Base-by-base conservation (phyloP, 2,888 invertebrate species). In the Mythimna impura region DNA sequence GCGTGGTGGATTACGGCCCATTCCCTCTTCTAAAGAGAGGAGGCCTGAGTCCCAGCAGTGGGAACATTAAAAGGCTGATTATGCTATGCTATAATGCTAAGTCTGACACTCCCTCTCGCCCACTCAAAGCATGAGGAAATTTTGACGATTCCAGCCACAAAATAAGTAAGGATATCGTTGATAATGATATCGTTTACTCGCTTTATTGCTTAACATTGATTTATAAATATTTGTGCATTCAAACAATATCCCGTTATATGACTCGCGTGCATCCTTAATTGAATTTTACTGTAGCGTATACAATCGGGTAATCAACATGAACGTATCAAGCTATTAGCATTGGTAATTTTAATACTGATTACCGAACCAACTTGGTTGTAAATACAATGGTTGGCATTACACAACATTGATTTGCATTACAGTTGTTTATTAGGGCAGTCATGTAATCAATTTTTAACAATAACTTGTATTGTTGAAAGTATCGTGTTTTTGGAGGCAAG, bases 201-300 rank as follows among this genome's bases (percentile, higher is more conserved):
- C 8, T 50, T 50, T 50, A 8, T 50, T 50, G 17, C 6, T 47
- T 47, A 2, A 8, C 20, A 10, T 54, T 10, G 22, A 10, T 54
- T 54, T 10, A 22, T 54, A 55, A 43, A 47, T 72, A 43, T 54
- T 14, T 5, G 12, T 55, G 17, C 25, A 64, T 17, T 20, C n/a
- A 55, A 52, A 34, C 20, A 55, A 47, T 52, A 60, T 3, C 0
- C 20, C 17, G 47, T 25, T 20, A 36, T n/a, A 0, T 14, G 54
- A 34, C 20, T 65, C 57, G 70, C 77, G 58, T 71, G 81, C 55
- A 66, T 55, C 6, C 22, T 22, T 84, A 81, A 82, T 82, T 75
- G 81, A 81, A 71, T 73, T 81, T 81, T 74, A 52, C 1, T 82
- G 84, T 84, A 71, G 40, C 68, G 25, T 55, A 14, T 50, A 43